Evolutionary conservation across 2,797 vertebrate genomes (phyloP).

Genomic region (Ceyx erithaca): DNA sequence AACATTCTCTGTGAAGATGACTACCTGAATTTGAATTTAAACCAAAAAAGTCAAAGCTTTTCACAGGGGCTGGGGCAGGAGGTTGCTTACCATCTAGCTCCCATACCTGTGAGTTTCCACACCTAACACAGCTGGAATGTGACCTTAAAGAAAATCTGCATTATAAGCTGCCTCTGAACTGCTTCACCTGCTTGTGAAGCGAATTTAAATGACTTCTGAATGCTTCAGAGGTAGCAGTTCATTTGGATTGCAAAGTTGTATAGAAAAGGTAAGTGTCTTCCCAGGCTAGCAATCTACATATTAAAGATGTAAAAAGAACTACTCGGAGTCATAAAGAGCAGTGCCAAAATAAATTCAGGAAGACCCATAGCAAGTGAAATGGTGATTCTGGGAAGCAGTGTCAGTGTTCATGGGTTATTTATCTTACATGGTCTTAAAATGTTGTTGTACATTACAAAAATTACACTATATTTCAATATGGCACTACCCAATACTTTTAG

Average conservation of each 20-base stretch:
- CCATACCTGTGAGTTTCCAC: neutral
- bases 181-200: conserved; percentile 31
- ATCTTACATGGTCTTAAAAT: neutral
- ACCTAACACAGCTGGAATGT: conserved; percentile 21
- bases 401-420: neutral
- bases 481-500: neutral
- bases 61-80: neutral
- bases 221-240: conserved; percentile 7
- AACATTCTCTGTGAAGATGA: neutral
- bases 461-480: neutral
- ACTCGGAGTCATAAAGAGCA: neutral
- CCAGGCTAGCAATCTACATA: conserved; percentile 41
- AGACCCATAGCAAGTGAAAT: neutral
- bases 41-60: neutral
- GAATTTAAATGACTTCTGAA: conserved; percentile 38
- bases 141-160: neutral
- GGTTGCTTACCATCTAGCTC: neutral
- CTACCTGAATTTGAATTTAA: conserved; percentile 2
- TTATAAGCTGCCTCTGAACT: conserved; percentile 35
- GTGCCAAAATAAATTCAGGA: neutral
- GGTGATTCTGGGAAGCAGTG: neutral
- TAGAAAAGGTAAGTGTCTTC: conserved; percentile 26
- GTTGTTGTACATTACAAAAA: neutral
- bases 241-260: conserved; percentile 60
- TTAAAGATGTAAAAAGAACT: conserved; percentile 38